Conservation (phyloP, 2,797 vertebrate genomes). For the Squalus acanthias region DNA sequence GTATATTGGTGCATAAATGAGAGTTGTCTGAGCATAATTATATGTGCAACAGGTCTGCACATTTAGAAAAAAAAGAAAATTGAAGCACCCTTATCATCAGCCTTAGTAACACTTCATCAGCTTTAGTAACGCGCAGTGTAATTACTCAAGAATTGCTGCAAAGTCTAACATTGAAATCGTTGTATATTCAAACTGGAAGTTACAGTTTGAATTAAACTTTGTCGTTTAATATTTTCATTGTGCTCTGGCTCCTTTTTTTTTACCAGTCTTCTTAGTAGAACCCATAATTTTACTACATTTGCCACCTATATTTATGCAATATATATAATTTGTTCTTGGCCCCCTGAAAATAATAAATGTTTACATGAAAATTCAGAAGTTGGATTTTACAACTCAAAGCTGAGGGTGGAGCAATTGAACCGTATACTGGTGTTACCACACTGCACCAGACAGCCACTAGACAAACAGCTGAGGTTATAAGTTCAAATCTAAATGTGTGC, state of each 20-base stretch:
- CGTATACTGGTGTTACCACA: not conserved
- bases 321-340: not conserved
- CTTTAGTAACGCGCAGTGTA: not conserved
- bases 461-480: not conserved
- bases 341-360: not conserved
- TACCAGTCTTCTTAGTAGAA: not conserved
- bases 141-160: not conserved
- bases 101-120: not conserved
- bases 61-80: not conserved
- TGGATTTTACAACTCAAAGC: not conserved
- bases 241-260: not conserved
- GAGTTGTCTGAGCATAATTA: not conserved
- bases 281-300: not conserved
- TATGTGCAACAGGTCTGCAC: not conserved
- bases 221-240: not conserved
- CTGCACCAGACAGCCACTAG: not conserved
- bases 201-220: not conserved
- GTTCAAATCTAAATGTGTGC: not conserved
- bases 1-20: not conserved
- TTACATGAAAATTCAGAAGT: not conserved
- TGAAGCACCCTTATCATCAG: not conserved
- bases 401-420: conserved; percentile 23
- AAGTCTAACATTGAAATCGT: not conserved
- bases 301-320: not conserved
- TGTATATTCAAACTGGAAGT: not conserved